Conservation (phyloP, 2,797 vertebrate genomes). For the Rhinoraja longicauda region DNA sequence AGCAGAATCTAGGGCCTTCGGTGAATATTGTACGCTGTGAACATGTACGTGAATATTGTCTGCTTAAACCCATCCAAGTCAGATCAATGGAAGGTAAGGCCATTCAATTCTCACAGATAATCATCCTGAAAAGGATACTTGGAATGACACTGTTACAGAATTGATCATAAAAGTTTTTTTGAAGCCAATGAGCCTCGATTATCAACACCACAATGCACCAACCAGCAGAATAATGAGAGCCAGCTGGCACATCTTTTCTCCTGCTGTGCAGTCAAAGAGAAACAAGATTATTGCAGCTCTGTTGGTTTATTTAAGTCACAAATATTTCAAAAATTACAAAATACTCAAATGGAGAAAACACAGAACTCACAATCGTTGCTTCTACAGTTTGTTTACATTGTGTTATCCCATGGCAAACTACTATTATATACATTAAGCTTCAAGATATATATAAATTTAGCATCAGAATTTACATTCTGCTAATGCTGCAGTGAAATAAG, state of each 20-base stretch:
- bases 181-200: background rate
- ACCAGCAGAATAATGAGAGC: background rate
- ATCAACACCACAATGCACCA: background rate
- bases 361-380: slow-evolving; percentile 99
- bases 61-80: background rate
- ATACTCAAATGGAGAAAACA: slow-evolving; percentile 99
- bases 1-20: background rate
- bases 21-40: too few species aligned
- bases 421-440: slow-evolving; percentile 99
- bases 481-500: slow-evolving; percentile 83
- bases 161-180: background rate
- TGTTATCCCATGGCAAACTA: slow-evolving; percentile 99
- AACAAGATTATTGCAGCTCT: slow-evolving; percentile 10
- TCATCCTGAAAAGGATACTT: background rate
- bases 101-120: background rate
- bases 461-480: slow-evolving; percentile 93
- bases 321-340: slow-evolving; percentile 99
- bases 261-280: background rate
- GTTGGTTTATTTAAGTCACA: slow-evolving; percentile 99
- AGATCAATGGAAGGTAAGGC: background rate
- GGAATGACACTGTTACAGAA: background rate
- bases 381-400: slow-evolving; percentile 95
- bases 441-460: slow-evolving; percentile 98
- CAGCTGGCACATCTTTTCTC: background rate
- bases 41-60: background rate